Evolutionary conservation across 2,797 vertebrate genomes (phyloP).

Genomic region (Acanthopagrus latus): DNA sequence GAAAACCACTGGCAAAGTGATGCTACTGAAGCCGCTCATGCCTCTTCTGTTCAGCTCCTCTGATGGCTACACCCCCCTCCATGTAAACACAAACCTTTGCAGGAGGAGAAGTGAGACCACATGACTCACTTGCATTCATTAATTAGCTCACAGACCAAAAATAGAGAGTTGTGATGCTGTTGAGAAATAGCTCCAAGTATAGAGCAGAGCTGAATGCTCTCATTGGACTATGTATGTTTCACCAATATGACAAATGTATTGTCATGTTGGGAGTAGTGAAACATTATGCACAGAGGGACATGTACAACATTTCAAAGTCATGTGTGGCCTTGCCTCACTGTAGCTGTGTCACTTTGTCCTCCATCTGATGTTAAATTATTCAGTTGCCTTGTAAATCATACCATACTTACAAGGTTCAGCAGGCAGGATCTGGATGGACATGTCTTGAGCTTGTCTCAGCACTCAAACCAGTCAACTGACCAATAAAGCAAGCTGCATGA

Average conservation of each 20-base stretch:
- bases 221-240: background rate
- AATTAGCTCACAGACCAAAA: slow-evolving; percentile 58
- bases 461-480: slow-evolving; percentile 47
- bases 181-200: slow-evolving; percentile 51
- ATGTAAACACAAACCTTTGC: slow-evolving; percentile 56
- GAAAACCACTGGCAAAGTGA: slow-evolving; percentile 9
- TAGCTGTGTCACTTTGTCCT: slow-evolving; percentile 2
- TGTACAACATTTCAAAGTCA: background rate
- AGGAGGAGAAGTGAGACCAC: slow-evolving; percentile 50
- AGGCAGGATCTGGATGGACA: slow-evolving; percentile 75
- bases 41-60: slow-evolving; percentile 11
- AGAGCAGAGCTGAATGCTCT: slow-evolving; percentile 34
- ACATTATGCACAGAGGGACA: background rate
- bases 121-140: slow-evolving; percentile 62
- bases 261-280: background rate
- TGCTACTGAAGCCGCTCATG: slow-evolving; percentile 20
- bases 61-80: slow-evolving; percentile 23
- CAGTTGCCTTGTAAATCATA: slow-evolving; percentile 23
- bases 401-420: slow-evolving; percentile 74
- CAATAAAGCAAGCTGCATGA: slow-evolving; percentile 42
- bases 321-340: background rate
- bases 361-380: slow-evolving; percentile 35
- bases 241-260: slow-evolving; percentile 4
- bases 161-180: slow-evolving; percentile 57
- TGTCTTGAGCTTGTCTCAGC: slow-evolving; percentile 54